Conservation (phyloP, 2,113 vertebrate genomes). For the Megaceryle torquata region DNA sequence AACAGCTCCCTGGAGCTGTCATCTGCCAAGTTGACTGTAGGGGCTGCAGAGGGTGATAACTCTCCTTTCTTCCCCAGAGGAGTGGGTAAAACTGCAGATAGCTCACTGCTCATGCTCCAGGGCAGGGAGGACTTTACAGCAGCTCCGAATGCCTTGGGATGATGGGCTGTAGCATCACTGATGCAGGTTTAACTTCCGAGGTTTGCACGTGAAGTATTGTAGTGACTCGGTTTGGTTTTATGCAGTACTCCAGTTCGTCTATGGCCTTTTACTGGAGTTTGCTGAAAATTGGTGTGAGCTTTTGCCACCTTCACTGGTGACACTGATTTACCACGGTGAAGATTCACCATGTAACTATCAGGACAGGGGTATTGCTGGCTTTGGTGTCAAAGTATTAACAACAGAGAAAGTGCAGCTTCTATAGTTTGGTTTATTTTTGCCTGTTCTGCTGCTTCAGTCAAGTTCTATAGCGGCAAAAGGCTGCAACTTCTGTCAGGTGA, state of each 20-base stretch:
- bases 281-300: background rate
- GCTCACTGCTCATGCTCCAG: background rate
- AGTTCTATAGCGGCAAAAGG: background rate
- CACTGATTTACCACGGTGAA: too few species aligned
- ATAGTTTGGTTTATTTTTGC: background rate
- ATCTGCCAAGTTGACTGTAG: background rate
- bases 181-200: background rate
- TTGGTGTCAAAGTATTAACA: background rate
- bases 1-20: background rate
- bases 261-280: background rate
- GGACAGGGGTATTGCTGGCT: background rate
- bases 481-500: background rate
- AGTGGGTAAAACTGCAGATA: background rate
- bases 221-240: background rate
- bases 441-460: background rate
- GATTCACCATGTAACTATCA: background rate
- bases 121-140: background rate
- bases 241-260: background rate
- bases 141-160: background rate
- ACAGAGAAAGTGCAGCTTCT: background rate
- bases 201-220: background rate
- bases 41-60: background rate
- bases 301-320: background rate
- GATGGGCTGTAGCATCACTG: background rate
- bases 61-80: background rate